Conservation (phyloP, 1,140 invertebrate species). For the Bicyclus anynana region DNA sequence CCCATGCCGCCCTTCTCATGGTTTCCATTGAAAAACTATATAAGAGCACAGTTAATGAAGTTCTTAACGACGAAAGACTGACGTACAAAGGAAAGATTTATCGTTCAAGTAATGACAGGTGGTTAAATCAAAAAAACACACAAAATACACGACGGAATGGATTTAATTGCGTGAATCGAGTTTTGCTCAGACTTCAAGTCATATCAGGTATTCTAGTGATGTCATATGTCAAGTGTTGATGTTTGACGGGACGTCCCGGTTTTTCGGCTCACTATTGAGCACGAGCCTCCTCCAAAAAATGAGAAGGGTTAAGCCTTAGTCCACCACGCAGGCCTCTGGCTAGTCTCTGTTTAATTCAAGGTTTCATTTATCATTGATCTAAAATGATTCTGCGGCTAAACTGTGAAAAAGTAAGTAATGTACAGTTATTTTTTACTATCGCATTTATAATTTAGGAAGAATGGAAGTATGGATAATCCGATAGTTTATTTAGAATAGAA, state of each 20-base stretch:
- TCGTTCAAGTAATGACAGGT: slow-evolving; percentile 53
- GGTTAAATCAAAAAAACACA: slow-evolving; percentile 46
- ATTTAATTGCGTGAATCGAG: slow-evolving; percentile 42
- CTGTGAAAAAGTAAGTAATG: no score
- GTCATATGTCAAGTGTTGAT: neutral
- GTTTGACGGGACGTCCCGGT: neutral
- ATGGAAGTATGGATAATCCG: no score
- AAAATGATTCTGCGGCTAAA: no score
- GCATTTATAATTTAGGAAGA: no score
- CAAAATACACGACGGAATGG: slow-evolving; percentile 34
- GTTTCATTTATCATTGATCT: no score
- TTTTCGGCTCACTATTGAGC: neutral
- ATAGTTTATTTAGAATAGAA: no score
- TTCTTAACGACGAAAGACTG: slow-evolving; percentile 56
- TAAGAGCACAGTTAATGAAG: slow-evolving; percentile 59
- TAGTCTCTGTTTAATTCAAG: no score
- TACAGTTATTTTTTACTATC: no score
- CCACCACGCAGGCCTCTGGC: no score
- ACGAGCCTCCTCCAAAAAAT: no score
- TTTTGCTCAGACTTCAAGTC: slow-evolving; percentile 23
- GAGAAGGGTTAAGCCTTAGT: no score
- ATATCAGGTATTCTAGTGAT: neutral
- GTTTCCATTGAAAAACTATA: slow-evolving; percentile 50
- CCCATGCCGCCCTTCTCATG: slow-evolving; percentile 39
- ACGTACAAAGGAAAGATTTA: slow-evolving; percentile 58